phyloP scores from a whole-genome alignment of 2,888 invertebrate genomes.

The Apotomis turbidana region DNA sequence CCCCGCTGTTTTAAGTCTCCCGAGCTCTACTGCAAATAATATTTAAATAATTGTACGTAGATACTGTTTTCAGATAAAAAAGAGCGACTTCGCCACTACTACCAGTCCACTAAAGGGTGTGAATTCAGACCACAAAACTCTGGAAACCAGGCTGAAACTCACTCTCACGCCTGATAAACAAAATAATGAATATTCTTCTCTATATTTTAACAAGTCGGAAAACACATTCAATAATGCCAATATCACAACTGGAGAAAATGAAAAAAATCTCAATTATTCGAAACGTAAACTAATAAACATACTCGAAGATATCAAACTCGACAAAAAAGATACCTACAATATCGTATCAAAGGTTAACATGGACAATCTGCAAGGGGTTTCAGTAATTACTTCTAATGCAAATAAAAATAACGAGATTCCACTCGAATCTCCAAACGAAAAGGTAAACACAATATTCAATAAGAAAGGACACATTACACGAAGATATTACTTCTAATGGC shows the following conservation, averaged over 20 bases:
- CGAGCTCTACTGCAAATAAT: no score
- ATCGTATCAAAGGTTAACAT: conserved; percentile 63
- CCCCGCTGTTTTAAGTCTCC: no score
- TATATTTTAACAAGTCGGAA: conserved; percentile 56
- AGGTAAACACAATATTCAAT: not conserved
- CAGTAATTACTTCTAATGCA: conserved; percentile 52
- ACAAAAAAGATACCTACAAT: conserved; percentile 57
- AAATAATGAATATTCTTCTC: conserved; percentile 50
- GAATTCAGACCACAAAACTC: conserved; percentile 43
- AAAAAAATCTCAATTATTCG: conserved; percentile 54
- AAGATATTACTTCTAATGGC: not conserved
- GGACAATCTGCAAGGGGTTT: conserved; percentile 56
- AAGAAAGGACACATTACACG: not conserved
- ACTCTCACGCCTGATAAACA: conserved; percentile 41
- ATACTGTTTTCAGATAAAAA: conserved; percentile 56
- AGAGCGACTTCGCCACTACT: conserved; percentile 50
- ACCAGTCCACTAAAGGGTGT: conserved; percentile 43
- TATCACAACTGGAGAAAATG: conserved; percentile 38
- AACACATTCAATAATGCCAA: conserved; percentile 40
- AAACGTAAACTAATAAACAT: conserved; percentile 72
- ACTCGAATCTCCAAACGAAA: not conserved
- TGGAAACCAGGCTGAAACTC: conserved; percentile 42
- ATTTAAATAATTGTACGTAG: not conserved
- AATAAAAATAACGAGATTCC: conserved; percentile 9
- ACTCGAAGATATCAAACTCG: conserved; percentile 66